Evolutionary conservation across 1,140 invertebrate genomes (phyloP).

Genomic region (Cryptotermes secundus): DNA sequence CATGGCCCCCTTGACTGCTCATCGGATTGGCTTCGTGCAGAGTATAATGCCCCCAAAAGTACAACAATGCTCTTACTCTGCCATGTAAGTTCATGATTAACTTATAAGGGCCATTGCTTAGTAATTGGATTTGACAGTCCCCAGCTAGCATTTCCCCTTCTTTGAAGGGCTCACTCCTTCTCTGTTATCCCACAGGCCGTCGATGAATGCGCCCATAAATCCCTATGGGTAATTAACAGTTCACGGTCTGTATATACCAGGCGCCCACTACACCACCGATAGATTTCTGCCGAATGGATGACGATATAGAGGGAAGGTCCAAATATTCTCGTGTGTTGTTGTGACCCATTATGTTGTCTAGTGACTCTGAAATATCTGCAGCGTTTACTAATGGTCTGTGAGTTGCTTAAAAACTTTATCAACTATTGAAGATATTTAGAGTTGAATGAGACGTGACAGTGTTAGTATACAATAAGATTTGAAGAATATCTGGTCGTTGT

Average conservation of each 20-base stretch:
- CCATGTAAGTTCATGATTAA: conserved; percentile 25
- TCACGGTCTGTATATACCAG: not conserved
- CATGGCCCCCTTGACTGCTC: not conserved
- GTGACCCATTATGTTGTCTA: too few relatives aligned
- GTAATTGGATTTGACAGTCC: conserved; percentile 31
- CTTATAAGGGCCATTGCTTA: conserved; percentile 27
- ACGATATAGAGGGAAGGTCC: too few relatives aligned
- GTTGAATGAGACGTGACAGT: too few relatives aligned
- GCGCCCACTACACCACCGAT: not conserved
- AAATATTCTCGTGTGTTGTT: too few relatives aligned
- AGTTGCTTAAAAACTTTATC: too few relatives aligned
- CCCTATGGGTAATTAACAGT: conserved; percentile 5
- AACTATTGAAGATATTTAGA: too few relatives aligned
- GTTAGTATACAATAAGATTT: too few relatives aligned
- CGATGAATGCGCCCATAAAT: conserved; percentile 18
- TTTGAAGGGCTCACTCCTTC: not conserved
- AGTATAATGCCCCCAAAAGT: not conserved
- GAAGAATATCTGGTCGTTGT: too few relatives aligned
- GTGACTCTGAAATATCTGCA: too few relatives aligned
- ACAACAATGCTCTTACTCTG: not conserved
- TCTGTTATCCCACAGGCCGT: not conserved
- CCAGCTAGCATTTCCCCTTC: conserved; percentile 2
- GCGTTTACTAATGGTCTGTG: too few relatives aligned
- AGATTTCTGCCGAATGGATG: not conserved
- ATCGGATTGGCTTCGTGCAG: not conserved